Evolutionary conservation across 2,888 invertebrate genomes (phyloP).

Genomic region (Drosophila histrio): DNA sequence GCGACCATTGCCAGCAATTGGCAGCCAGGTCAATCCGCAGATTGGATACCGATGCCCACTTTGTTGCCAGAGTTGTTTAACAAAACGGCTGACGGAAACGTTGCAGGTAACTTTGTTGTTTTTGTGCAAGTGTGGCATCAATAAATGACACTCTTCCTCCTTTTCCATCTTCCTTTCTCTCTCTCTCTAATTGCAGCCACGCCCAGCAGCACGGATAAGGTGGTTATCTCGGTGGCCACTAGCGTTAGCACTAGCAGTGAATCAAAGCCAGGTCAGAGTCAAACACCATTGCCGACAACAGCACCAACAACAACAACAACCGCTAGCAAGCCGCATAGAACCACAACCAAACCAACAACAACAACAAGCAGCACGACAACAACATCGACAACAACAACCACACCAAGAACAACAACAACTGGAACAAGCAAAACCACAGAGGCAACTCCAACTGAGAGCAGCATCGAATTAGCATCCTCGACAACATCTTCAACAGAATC

Average conservation of each 20-base stretch:
- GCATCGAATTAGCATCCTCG: conserved; percentile 58
- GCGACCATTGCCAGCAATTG: conserved; percentile 75
- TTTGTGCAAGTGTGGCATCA: conserved; percentile 7
- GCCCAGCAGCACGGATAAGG: conserved; percentile 73
- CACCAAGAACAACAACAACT: conserved; percentile 30
- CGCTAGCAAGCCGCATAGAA: conserved; percentile 37
- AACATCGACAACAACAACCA: conserved; percentile 16
- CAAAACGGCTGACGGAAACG: conserved; percentile 46
- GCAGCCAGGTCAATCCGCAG: conserved; percentile 78
- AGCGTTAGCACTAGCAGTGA: conserved; percentile 73
- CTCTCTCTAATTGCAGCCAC: conserved; percentile 53
- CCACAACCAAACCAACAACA: conserved; percentile 39
- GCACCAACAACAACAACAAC: conserved; percentile 26
- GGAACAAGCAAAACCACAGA: conserved; percentile 61
- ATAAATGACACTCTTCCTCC: neutral
- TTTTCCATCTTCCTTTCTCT: neutral
- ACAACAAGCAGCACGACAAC: conserved; percentile 28
- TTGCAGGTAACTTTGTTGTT: conserved; percentile 50
- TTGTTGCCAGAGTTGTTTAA: conserved; percentile 70
- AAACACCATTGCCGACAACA: conserved; percentile 16
- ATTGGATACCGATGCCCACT: conserved; percentile 82
- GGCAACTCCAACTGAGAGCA: conserved; percentile 42
- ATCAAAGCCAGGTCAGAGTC: conserved; percentile 47
- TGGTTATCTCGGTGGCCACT: conserved; percentile 79
- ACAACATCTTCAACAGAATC: conserved; percentile 43